Evolutionary conservation across 2,113 vertebrate genomes (phyloP), one percentile per base, ranked within the genome.

Genomic region (Geococcyx californianus): DNA sequence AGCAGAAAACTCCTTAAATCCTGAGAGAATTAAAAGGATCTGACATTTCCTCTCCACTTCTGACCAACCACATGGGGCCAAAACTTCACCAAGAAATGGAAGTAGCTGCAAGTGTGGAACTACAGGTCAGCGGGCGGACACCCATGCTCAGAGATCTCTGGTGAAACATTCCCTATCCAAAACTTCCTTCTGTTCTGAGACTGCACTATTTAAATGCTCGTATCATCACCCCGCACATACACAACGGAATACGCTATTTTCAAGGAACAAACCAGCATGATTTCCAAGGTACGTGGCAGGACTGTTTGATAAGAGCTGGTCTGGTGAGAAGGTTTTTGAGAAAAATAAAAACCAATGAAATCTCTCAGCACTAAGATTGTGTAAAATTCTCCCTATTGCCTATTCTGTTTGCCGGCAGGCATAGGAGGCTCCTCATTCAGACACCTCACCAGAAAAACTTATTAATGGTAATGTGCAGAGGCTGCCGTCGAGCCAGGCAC

Each of bases 281-380:
- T 84, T 89, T 84, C 92, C 87, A 66, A 83, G 60, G 73, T 79
- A 81, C 62, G 72, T 89, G 91, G 84, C 69, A 74, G 49, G 40
- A 36, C 17, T 49, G 16, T n/a, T 62, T 47, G 72, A 77, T 16
- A 95, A 95, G 83, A 92, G 84, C 75, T 52, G 18, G 54, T 83
- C 74, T 81, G 60, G 36, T 58, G 31, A 89, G 45, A 45, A 86
- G 47, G 23, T 18, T 68, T 75, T 60, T 28, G 69, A 89, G 56
- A 84, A 63, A 84, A 93, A 45, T 7, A 63, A 51, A 60, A 21
- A 11, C 5, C 10, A 67, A 78, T 2, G 54, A 3, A 78, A 51
- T 51, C 26, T 79, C 70, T 76, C 34, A 38, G 34, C 52, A 68
- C 26, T 55, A 42, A 45, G 25, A 38, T 6, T 40, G 1, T 31